These are phyloP conservation scores for Drosophila bifasciata DNA, from an alignment of 1,140 invertebrate species.

Conservation along the genomic window DNA sequence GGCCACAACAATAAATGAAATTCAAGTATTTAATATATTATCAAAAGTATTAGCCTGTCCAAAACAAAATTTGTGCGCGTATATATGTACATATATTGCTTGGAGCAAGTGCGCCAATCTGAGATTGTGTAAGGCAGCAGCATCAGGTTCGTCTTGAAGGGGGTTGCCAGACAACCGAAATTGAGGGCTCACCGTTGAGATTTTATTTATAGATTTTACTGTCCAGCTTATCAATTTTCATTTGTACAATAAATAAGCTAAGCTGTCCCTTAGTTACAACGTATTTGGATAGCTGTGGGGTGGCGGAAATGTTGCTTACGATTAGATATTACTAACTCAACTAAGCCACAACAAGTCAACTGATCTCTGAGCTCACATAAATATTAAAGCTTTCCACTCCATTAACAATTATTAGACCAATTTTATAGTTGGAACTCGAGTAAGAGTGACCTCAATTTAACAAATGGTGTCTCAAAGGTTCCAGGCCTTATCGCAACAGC, in stretches of 20 bases:
- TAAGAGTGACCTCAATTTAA: constrained; percentile 26
- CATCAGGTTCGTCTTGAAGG: not conserved
- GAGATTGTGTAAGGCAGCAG: constrained; percentile 17
- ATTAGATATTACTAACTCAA: too few relatives aligned
- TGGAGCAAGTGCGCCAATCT: constrained; percentile 51
- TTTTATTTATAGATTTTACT: constrained; percentile 19
- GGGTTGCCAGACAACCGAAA: constrained; percentile 54
- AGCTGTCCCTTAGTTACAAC: too few relatives aligned
- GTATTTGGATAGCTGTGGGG: too few relatives aligned
- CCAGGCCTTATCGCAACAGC: constrained; percentile 26
- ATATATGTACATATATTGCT: constrained; percentile 24
- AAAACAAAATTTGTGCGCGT: not conserved
- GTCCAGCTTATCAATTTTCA: constrained; percentile 14
- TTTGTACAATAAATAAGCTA: too few relatives aligned
- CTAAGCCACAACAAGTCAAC: too few relatives aligned
- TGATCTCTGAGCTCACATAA: not conserved
- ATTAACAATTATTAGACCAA: not conserved
- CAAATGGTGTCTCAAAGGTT: not conserved
- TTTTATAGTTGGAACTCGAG: not conserved
- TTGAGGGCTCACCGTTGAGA: not conserved
- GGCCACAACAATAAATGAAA: constrained; percentile 44
- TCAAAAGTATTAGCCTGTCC: constrained; percentile 40
- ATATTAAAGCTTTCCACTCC: not conserved
- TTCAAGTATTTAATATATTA: constrained; percentile 51
- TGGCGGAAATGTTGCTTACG: too few relatives aligned